Conservation (phyloP, 2,888 invertebrate species). For the Frankliniella intonsa region DNA sequence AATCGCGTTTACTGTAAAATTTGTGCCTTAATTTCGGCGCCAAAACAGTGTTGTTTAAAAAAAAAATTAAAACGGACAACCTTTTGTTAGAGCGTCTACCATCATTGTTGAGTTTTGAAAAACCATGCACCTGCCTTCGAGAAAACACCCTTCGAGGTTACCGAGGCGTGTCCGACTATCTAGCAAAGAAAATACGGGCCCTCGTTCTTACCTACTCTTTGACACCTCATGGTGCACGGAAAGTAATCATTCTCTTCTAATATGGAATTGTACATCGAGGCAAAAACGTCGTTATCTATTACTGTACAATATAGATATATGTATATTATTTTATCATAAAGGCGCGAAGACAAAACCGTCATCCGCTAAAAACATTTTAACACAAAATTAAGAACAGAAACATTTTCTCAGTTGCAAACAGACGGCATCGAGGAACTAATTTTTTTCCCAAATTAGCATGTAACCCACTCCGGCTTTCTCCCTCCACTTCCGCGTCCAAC, state of each 20-base stretch:
- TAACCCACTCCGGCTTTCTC: neutral
- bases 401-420: slow-evolving; percentile 12
- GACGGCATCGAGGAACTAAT: slow-evolving; percentile 24
- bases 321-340: neutral
- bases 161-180: neutral
- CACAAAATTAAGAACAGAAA: neutral
- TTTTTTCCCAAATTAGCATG: slow-evolving; percentile 6
- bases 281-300: neutral
- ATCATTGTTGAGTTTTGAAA: too few relatives aligned
- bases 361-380: neutral
- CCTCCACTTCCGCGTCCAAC: neutral
- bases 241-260: slow-evolving; percentile 6
- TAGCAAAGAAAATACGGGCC: neutral
- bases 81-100: too few relatives aligned
- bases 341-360: neutral
- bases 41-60: too few relatives aligned
- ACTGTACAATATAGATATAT: neutral
- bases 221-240: neutral
- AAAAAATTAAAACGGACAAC: too few relatives aligned
- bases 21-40: too few relatives aligned
- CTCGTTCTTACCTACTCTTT: neutral
- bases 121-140: too few relatives aligned
- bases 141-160: too few relatives aligned
- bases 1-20: too few relatives aligned
- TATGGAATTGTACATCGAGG: slow-evolving; percentile 23